A percentile compares a stretch with the other conserved stretches of the same genome.
Conservation (phyloP, 2,888 invertebrate species). For the Cerceris rybyensis region DNA sequence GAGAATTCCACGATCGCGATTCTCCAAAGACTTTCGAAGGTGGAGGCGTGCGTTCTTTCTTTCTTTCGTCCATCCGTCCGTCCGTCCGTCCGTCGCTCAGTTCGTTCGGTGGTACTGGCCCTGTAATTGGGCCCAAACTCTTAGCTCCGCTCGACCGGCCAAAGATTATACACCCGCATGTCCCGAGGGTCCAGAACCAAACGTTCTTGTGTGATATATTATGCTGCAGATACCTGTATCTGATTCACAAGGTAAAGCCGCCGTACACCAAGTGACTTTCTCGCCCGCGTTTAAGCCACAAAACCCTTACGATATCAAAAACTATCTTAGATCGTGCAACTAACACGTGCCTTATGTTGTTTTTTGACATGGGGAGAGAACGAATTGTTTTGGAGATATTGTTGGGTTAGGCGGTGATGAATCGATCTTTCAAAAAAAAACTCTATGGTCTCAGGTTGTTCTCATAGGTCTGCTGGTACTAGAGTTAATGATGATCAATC, state of each 20-base stretch:
- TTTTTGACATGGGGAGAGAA: conserved; percentile 2
- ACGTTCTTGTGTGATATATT: conserved; percentile 80
- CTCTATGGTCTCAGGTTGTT: too few relatives aligned
- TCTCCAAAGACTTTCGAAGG: conserved; percentile 70
- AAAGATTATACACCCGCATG: conserved; percentile 82
- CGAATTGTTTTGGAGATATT: not conserved
- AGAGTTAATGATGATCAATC: too few relatives aligned
- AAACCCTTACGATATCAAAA: conserved; percentile 2
- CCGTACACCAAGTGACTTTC: conserved; percentile 78
- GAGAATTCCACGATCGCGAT: conserved; percentile 65
- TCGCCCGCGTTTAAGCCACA: conserved; percentile 56
- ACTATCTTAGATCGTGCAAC: conserved; percentile 49
- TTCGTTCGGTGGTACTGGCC: conserved; percentile 80
- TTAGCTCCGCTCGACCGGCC: conserved; percentile 78
- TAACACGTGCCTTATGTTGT: conserved; percentile 35
- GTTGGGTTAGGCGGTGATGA: not conserved
- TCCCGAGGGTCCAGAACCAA: conserved; percentile 79
- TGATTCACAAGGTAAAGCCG: conserved; percentile 79
- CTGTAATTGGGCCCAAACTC: conserved; percentile 82
- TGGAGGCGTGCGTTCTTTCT: conserved; percentile 78
- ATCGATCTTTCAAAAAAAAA: not conserved
- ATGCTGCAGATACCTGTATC: conserved; percentile 80
- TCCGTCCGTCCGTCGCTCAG: conserved; percentile 51
- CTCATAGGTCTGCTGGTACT: too few relatives aligned
- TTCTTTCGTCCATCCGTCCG: conserved; percentile 40